Base-by-base conservation (phyloP, 2,888 invertebrate genomes). In the Criorhina ranunculi region DNA sequence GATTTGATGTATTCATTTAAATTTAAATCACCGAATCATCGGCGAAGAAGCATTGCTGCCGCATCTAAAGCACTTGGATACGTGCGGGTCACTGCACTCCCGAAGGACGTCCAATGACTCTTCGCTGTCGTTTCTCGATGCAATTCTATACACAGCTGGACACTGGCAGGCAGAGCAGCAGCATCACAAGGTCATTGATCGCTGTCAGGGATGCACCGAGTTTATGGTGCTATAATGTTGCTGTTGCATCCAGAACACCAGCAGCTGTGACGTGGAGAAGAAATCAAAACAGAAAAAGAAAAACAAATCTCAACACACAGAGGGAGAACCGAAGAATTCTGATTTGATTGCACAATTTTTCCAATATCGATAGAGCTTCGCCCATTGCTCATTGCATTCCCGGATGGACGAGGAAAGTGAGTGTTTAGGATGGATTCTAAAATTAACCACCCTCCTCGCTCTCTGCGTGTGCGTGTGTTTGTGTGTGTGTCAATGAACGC, bases 91-190 rank as follows among this genome's bases (percentile, higher is more conserved):
- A 85, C 7, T 85, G 85, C 80, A 76, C 85, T 80, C 60, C 29
- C 85, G 85, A 85, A 85, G 85, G 85, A 80, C 85, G 85, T 80
- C 69, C 85, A 76, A 80, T 85, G 80, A 80, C 80, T 78, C 42
- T 70, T 0, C 55, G 24, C 17, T 33, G 67, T 40, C 57, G 49
- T 57, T 60, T 72, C 31, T 67, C 19, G 40, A 70, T 62, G 75
- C 66, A 75, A 79, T 85, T 85, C 75, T 80, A 64, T 35, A 70
- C 75, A 80, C 80, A 85, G 75, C 69, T 85, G 79, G 85, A 80
- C 78, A 75, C 60, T 60, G 49, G 62, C 44, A 79, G 12, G 60
- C 67, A 37, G 35, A 66, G 44, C 51, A 24, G 35, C 12, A 42
- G 24, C 37, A 49, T 29, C 24, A 12, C 29, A 69, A 64, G 46